A percentile compares a stretch with the other conserved stretches of the same genome.
phyloP scores from a whole-genome alignment of 2,888 invertebrate species.

The Sabatieria punctata region DNA sequence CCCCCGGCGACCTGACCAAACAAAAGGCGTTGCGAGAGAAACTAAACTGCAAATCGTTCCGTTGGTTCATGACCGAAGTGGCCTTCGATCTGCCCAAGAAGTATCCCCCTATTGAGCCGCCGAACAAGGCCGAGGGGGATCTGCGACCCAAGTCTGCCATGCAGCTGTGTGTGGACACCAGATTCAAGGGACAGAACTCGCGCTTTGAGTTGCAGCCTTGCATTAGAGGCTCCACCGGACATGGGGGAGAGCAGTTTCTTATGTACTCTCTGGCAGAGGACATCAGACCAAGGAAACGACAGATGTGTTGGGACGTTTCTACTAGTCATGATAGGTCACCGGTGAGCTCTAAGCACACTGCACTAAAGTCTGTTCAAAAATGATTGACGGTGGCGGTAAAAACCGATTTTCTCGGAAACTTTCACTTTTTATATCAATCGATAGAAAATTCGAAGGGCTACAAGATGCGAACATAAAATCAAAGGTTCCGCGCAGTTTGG shows the following conservation, averaged over 20 bases:
- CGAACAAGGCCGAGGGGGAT: slow-evolving; percentile 57
- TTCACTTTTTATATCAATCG: no score
- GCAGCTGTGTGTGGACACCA: slow-evolving; percentile 45
- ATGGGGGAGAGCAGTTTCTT: slow-evolving; percentile 44
- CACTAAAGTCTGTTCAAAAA: no score
- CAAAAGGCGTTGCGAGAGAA: slow-evolving; percentile 54
- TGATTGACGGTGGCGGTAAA: no score
- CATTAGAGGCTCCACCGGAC: slow-evolving; percentile 39
- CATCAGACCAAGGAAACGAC: slow-evolving; percentile 47
- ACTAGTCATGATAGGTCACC: slow-evolving; percentile 49
- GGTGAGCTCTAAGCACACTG: no score
- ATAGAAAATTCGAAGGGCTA: no score
- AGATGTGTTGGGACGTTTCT: slow-evolving; percentile 62
- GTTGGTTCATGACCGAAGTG: slow-evolving; percentile 74
- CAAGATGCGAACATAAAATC: no score
- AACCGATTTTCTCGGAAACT: no score
- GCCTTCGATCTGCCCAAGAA: slow-evolving; percentile 66
- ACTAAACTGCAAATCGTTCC: slow-evolving; percentile 66
- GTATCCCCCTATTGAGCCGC: slow-evolving; percentile 68
- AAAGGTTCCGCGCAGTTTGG: no score
- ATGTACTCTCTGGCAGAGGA: slow-evolving; percentile 58
- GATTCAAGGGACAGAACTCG: slow-evolving; percentile 36
- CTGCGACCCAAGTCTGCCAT: slow-evolving; percentile 34
- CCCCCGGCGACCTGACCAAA: slow-evolving; percentile 57
- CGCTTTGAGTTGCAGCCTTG: slow-evolving; percentile 41